These are phyloP conservation scores for Otocyon megalotis DNA, from an alignment of 2,113 vertebrate species.

Conservation along the genomic window DNA sequence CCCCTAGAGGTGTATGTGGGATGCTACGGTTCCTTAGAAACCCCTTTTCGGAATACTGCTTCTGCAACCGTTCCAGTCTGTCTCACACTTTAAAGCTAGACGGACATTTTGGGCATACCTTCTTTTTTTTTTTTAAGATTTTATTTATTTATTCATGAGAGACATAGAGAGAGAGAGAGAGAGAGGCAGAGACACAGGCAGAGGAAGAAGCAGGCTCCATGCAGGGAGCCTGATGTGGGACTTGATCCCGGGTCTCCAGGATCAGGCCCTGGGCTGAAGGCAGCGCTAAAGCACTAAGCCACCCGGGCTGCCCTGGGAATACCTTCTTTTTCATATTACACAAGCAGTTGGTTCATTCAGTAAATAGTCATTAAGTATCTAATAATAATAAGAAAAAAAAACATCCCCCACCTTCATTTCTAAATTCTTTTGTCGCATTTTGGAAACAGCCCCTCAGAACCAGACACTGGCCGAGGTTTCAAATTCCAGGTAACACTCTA, in stretches of 20 bases:
- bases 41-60: background rate
- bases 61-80: background rate
- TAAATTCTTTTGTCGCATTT: constrained; percentile 16
- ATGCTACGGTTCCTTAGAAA: background rate
- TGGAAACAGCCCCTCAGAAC: background rate
- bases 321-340: background rate
- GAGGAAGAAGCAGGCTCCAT: no score
- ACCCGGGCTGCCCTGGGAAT: background rate
- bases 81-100: background rate
- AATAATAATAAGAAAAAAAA: background rate
- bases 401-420: background rate
- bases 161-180: no score
- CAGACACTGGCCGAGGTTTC: background rate
- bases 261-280: no score
- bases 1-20: background rate
- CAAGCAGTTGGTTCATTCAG: background rate
- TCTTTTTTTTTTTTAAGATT: background rate
- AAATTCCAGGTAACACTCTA: background rate
- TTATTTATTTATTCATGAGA: no score
- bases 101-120: background rate
- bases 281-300: no score
- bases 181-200: no score
- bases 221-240: no score
- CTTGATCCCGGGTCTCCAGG: no score
- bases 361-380: background rate